Percentiles rank a stretch among this genome's conserved stretches.
These are phyloP conservation scores for Boleophthalmus pectinirostris DNA, from an alignment of 2,113 vertebrate genomes.

Conservation along the genomic window DNA sequence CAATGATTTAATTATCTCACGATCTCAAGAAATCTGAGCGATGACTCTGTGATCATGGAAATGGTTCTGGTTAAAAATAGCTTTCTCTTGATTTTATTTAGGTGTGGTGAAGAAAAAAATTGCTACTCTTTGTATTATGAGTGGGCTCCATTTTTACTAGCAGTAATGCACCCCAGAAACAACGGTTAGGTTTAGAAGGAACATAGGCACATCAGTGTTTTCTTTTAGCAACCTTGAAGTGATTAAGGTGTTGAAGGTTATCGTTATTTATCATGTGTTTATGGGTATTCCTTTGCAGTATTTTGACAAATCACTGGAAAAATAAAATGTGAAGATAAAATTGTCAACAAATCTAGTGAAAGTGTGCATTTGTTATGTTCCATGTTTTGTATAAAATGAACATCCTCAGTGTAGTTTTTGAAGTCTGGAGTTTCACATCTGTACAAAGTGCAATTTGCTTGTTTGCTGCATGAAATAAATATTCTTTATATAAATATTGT, in stretches of 20 bases:
- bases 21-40: background rate
- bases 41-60: background rate
- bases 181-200: background rate
- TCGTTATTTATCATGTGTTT: slow-evolving; percentile 21
- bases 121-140: background rate
- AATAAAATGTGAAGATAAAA: slow-evolving; percentile 34
- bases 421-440: slow-evolving; percentile 35
- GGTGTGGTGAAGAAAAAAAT: background rate
- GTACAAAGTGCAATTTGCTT: slow-evolving; percentile 56
- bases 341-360: slow-evolving; percentile 11
- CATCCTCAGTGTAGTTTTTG: slow-evolving; percentile 37
- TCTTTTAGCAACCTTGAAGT: background rate
- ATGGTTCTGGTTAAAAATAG: background rate
- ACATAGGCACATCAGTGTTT: background rate
- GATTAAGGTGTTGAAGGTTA: background rate
- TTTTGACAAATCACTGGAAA: slow-evolving; percentile 60
- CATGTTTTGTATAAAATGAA: slow-evolving; percentile 36
- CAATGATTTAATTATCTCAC: background rate
- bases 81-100: background rate
- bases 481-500: slow-evolving; percentile 38
- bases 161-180: background rate
- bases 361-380: background rate
- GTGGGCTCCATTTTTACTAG: background rate
- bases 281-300: slow-evolving; percentile 34
- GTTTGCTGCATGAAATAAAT: slow-evolving; percentile 63